phyloP scores from a whole-genome alignment of 2,797 vertebrate genomes.

The Moxostoma hubbsi region DNA sequence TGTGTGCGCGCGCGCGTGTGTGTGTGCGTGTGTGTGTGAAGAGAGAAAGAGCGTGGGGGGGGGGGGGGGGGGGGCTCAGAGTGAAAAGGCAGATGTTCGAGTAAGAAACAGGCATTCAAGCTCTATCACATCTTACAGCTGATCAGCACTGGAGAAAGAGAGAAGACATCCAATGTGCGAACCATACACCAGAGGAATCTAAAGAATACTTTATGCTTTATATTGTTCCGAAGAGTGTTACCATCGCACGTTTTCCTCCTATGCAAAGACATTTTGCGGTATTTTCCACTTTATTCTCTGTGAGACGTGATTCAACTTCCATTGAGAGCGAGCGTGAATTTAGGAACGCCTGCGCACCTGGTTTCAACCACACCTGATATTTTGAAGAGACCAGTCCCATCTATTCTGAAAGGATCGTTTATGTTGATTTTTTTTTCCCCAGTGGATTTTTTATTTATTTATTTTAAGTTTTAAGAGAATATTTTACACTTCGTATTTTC shows the following conservation, averaged over 20 bases:
- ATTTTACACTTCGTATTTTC: neutral
- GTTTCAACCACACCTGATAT: conserved; percentile 1
- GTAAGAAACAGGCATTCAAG: conserved; percentile 12
- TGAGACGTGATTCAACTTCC: conserved; percentile 26
- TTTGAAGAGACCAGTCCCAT: neutral
- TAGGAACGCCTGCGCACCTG: conserved; percentile 5
- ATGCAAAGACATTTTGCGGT: neutral
- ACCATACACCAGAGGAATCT: neutral
- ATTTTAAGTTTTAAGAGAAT: too few relatives aligned
- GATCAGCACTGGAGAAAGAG: neutral
- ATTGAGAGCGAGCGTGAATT: conserved; percentile 1
- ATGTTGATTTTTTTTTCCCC: neutral
- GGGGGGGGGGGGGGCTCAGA: conserved; percentile 16
- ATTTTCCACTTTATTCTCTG: neutral
- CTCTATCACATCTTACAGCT: conserved; percentile 23
- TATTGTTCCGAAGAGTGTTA: neutral
- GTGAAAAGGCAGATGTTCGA: conserved; percentile 20
- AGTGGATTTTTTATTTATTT: conserved; percentile 5
- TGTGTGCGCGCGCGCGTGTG: neutral
- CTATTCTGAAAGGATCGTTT: neutral
- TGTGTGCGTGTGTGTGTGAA: too few relatives aligned
- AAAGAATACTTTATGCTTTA: neutral
- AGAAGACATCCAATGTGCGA: neutral
- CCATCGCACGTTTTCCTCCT: neutral
- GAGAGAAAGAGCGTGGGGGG: conserved; percentile 13